Percentiles rank a stretch among this genome's conserved stretches.
These are phyloP conservation scores for Sminthurinus aureus DNA, from an alignment of 2,888 invertebrate genomes.

Conservation along the genomic window DNA sequence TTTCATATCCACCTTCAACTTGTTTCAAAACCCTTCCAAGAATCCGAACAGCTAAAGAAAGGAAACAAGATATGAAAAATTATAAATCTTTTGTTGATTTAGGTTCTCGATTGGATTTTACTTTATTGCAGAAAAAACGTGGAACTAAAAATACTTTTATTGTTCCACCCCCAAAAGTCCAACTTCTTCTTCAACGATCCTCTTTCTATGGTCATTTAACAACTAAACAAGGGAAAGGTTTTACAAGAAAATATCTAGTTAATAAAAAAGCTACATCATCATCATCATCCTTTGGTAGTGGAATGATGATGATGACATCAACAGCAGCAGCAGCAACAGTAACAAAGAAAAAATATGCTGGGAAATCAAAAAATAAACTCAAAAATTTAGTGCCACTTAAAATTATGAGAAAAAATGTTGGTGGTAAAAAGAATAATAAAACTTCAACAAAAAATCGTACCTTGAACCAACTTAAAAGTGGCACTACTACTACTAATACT, in stretches of 20 bases:
- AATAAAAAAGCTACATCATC: background rate
- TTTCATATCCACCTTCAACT: slow-evolving; percentile 1
- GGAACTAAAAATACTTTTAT: background rate
- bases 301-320: background rate
- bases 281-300: background rate
- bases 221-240: background rate
- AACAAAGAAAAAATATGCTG: background rate
- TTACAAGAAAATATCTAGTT: background rate
- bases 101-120: slow-evolving; percentile 12
- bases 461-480: background rate
- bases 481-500: no score
- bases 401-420: background rate
- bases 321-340: background rate
- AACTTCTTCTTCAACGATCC: background rate
- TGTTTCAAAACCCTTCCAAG: slow-evolving; percentile 21
- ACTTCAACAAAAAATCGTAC: background rate
- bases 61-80: slow-evolving; percentile 32
- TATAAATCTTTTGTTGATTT: slow-evolving; percentile 25
- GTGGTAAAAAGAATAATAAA: slow-evolving; percentile 13
- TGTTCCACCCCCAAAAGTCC: slow-evolving; percentile 8
- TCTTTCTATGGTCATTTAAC: background rate
- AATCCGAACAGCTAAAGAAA: slow-evolving; percentile 10
- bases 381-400: background rate
- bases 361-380: background rate
- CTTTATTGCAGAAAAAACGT: slow-evolving; percentile 11